Conservation (phyloP, 2,888 invertebrate genomes). For the Criorhina ranunculi region DNA sequence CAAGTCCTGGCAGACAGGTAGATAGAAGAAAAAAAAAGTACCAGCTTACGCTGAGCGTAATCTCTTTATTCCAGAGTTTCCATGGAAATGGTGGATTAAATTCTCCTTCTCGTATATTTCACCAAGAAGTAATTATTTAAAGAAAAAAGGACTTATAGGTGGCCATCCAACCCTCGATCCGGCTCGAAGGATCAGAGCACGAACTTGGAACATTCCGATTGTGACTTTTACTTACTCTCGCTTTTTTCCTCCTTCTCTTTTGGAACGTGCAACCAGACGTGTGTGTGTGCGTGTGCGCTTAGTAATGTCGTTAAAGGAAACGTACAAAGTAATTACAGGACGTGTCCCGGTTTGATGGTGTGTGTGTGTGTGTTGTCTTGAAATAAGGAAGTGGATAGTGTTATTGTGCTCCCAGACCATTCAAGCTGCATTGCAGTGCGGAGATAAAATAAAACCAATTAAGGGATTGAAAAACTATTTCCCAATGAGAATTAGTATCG, state of each 20-base stretch:
- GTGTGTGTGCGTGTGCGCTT: conserved; percentile 1
- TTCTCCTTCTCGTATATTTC: conserved; percentile 27
- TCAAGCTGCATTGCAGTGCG: conserved; percentile 22
- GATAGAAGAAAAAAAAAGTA: conserved; percentile 5
- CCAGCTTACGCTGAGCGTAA: conserved; percentile 42
- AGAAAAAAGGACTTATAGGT: conserved; percentile 16
- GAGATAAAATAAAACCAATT: conserved; percentile 38
- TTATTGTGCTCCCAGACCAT: neutral
- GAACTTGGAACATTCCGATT: conserved; percentile 15
- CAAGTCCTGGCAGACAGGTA: neutral
- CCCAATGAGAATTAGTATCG: conserved; percentile 24
- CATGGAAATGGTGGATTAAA: conserved; percentile 51
- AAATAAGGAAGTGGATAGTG: neutral
- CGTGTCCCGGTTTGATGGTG: conserved; percentile 4
- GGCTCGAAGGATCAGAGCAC: conserved; percentile 4
- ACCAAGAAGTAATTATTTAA: conserved; percentile 29
- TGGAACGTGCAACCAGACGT: neutral
- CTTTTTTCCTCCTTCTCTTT: conserved; percentile 3
- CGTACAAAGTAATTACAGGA: conserved; percentile 36
- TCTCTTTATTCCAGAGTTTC: conserved; percentile 52
- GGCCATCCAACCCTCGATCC: conserved; percentile 10
- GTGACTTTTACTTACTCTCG: conserved; percentile 18
- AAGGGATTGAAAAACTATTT: conserved; percentile 35
- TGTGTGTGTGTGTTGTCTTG: neutral
- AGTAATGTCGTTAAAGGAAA: conserved; percentile 16